phyloP scores from a whole-genome alignment of 2,797 vertebrate species.

The Acipenser transmontanus region DNA sequence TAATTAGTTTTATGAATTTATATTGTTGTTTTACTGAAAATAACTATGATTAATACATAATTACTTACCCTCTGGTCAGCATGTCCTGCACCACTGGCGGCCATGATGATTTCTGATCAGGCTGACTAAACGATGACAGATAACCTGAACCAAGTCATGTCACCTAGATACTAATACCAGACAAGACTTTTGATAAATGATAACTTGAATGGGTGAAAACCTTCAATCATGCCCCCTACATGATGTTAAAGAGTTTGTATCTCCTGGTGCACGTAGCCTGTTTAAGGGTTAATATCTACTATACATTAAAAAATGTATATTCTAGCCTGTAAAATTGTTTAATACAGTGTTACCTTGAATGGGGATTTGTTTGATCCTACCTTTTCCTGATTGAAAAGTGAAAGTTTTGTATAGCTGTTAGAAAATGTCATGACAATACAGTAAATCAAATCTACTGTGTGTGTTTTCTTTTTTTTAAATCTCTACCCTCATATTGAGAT shows the following conservation, averaged over 20 bases:
- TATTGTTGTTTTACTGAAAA: slow-evolving; percentile 10
- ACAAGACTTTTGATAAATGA: too few relatives aligned
- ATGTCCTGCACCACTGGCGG: slow-evolving; percentile 1
- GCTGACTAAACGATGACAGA: neutral
- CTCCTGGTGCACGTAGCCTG: neutral
- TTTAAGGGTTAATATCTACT: neutral
- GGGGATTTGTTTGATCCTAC: too few relatives aligned
- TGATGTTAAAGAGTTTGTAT: neutral
- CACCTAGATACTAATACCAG: slow-evolving; percentile 2
- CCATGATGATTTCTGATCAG: slow-evolving; percentile 6
- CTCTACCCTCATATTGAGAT: too few relatives aligned
- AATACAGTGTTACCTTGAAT: too few relatives aligned
- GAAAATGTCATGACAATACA: too few relatives aligned
- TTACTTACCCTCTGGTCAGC: neutral
- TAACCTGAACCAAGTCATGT: slow-evolving; percentile 8
- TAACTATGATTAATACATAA: slow-evolving; percentile 1
- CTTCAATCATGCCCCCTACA: neutral
- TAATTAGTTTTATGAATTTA: slow-evolving; percentile 3
- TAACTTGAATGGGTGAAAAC: too few relatives aligned
- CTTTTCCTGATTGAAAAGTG: too few relatives aligned
- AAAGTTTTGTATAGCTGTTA: too few relatives aligned
- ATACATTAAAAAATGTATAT: too few relatives aligned
- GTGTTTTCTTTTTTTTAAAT: too few relatives aligned
- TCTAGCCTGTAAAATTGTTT: too few relatives aligned
- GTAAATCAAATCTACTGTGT: too few relatives aligned